Evolutionary conservation across 2,888 invertebrate species (phyloP).

Genomic region (Eutolmus rufibarbis): DNA sequence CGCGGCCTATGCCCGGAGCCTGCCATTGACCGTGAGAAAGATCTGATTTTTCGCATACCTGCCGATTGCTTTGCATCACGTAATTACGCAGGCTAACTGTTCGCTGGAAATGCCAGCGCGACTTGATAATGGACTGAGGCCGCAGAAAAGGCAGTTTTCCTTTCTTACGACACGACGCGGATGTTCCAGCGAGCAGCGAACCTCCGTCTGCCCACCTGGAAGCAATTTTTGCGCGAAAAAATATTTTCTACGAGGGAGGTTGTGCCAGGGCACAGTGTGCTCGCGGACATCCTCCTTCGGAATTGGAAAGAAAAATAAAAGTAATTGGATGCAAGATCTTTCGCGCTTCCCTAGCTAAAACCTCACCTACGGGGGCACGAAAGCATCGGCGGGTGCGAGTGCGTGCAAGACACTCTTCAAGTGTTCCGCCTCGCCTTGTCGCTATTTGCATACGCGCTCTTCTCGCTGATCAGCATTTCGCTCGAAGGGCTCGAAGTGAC

Average conservation of each 20-base stretch:
- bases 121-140: neutral
- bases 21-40: constrained; percentile 38
- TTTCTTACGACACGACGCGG: neutral
- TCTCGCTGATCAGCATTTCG: neutral
- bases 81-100: constrained; percentile 22
- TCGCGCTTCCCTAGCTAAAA: neutral
- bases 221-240: neutral
- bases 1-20: neutral
- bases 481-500: neutral
- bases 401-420: neutral
- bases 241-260: neutral
- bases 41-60: constrained; percentile 18
- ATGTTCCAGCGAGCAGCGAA: neutral
- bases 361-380: neutral
- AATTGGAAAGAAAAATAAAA: neutral
- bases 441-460: neutral
- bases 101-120: neutral
- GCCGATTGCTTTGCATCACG: constrained; percentile 9
- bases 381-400: neutral
- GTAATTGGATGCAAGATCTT: neutral
- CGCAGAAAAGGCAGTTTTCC: neutral
- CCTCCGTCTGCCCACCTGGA: neutral
- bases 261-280: neutral
- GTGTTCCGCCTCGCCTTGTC: neutral
- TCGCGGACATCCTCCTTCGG: neutral